Percentiles rank a stretch among this genome's conserved stretches.
phyloP scores from a whole-genome alignment of 2,888 invertebrate genomes.

The Argyresthia goedartella region DNA sequence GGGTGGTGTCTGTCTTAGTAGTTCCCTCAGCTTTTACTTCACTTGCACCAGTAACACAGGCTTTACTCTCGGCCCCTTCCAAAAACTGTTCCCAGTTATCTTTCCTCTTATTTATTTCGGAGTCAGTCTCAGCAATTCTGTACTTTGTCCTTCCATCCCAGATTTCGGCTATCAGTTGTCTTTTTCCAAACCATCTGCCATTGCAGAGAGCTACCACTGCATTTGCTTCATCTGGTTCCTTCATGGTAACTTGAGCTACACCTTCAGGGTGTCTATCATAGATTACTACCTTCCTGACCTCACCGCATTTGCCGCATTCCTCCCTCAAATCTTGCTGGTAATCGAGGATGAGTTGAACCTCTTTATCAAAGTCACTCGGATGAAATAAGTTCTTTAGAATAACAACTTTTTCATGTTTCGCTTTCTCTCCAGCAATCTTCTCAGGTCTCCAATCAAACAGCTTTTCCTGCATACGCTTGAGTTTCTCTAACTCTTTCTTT shows the following conservation, averaged over 20 bases:
- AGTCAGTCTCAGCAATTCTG: constrained; percentile 91
- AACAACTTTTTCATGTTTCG: constrained; percentile 91
- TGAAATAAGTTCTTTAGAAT: constrained; percentile 95
- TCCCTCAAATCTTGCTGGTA: constrained; percentile 92
- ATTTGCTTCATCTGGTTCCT: constrained; percentile 92
- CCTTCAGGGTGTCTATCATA: constrained; percentile 96
- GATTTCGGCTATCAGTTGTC: constrained; percentile 86
- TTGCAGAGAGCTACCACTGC: constrained; percentile 88
- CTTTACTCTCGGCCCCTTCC: constrained; percentile 39
- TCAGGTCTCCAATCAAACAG: constrained; percentile 98
- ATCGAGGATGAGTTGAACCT: constrained; percentile 90
- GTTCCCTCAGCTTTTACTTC: background rate
- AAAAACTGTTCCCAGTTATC: constrained; percentile 91
- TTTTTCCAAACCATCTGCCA: constrained; percentile 90
- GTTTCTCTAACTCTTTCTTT: constrained; percentile 90
- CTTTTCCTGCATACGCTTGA: constrained; percentile 94
- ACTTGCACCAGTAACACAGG: background rate
- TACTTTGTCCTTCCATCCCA: constrained; percentile 98
- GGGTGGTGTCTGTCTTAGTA: background rate
- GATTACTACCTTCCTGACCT: constrained; percentile 90
- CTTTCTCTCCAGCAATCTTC: constrained; percentile 85
- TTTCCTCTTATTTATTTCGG: constrained; percentile 83
- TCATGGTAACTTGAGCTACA: constrained; percentile 92
- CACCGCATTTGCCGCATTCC: constrained; percentile 92
- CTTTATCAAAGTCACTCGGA: constrained; percentile 88